Conservation (phyloP, 2,113 vertebrate genomes). For the Erythrocebus patas region DNA sequence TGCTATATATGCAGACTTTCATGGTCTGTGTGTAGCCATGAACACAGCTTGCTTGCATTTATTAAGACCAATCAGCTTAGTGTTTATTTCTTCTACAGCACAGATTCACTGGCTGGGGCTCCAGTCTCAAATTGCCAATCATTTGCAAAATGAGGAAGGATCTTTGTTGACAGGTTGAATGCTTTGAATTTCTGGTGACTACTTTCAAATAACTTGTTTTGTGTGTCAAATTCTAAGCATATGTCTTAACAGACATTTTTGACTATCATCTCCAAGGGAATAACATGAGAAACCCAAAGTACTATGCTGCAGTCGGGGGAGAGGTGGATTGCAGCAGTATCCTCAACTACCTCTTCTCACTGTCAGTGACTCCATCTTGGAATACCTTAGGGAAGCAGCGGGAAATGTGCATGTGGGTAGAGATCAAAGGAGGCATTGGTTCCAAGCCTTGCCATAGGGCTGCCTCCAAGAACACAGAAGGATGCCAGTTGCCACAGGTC, state of each 20-base stretch:
- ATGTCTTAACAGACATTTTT: slow-evolving; percentile 25
- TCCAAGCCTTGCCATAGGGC: background rate
- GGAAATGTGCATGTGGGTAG: background rate
- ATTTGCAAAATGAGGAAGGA: slow-evolving; percentile 33
- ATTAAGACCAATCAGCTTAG: slow-evolving; percentile 16
- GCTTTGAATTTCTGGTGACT: slow-evolving; percentile 55
- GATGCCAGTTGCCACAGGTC: slow-evolving; percentile 6
- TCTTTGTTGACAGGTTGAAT: slow-evolving; percentile 37
- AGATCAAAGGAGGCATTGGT: slow-evolving; percentile 26
- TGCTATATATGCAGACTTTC: background rate
- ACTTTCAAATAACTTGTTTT: slow-evolving; percentile 38
- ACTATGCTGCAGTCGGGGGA: background rate
- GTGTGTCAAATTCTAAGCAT: slow-evolving; percentile 39
- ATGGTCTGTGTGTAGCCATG: background rate
- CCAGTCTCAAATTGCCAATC: slow-evolving; percentile 32
- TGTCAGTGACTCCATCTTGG: slow-evolving; percentile 23
- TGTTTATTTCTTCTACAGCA: slow-evolving; percentile 34
- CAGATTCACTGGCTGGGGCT: slow-evolving; percentile 29
- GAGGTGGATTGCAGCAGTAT: background rate
- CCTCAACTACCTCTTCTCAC: slow-evolving; percentile 60
- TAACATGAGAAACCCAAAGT: slow-evolving; percentile 48
- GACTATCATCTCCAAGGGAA: slow-evolving; percentile 31
- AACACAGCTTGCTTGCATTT: slow-evolving; percentile 37
- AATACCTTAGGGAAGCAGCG: slow-evolving; percentile 34
- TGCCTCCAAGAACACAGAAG: slow-evolving; percentile 11